Evolutionary conservation across 1,140 invertebrate genomes (phyloP).

Genomic region (Hypsibius dujardini): DNA sequence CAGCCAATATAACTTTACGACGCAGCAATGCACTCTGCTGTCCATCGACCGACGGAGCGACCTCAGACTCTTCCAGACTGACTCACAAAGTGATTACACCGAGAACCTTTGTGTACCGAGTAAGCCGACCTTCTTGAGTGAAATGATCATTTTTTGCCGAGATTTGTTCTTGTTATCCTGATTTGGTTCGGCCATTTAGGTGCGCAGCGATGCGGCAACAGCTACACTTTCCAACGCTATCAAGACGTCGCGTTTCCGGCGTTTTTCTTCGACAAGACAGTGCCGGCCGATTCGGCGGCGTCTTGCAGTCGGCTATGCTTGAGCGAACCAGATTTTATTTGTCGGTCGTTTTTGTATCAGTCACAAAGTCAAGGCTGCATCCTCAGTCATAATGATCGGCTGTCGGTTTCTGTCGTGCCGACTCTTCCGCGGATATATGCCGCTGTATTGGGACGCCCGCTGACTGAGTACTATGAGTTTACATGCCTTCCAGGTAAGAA

Average conservation of each 20-base stretch:
- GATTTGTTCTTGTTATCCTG: neutral
- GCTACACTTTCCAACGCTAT: neutral
- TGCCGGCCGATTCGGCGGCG: constrained; percentile 28
- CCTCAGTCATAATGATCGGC: constrained; percentile 3
- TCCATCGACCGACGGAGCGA: neutral
- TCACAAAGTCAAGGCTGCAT: neutral
- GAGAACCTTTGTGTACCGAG: constrained; percentile 1
- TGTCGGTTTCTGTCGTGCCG: neutral
- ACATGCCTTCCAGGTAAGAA: neutral
- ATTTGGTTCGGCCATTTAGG: neutral
- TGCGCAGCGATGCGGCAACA: neutral
- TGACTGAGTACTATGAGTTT: constrained; percentile 7
- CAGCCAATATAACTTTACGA: neutral
- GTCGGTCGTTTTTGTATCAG: constrained; percentile 62
- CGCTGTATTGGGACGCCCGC: neutral
- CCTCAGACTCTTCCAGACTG: neutral
- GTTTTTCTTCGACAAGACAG: constrained; percentile 7
- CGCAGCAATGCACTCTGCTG: neutral
- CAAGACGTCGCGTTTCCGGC: constrained; percentile 4
- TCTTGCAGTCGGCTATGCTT: constrained; percentile 72
- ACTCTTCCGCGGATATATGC: constrained; percentile 8
- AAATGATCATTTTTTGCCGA: neutral
- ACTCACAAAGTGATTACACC: neutral
- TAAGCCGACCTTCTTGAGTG: neutral
- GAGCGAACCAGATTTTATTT: constrained; percentile 77